Percentiles rank a stretch among this genome's conserved stretches.
Evolutionary conservation across 37 sponge, comb jelly and placozoan species (phyloP).

Genomic region (Halisarca cf. caerulea): DNA sequence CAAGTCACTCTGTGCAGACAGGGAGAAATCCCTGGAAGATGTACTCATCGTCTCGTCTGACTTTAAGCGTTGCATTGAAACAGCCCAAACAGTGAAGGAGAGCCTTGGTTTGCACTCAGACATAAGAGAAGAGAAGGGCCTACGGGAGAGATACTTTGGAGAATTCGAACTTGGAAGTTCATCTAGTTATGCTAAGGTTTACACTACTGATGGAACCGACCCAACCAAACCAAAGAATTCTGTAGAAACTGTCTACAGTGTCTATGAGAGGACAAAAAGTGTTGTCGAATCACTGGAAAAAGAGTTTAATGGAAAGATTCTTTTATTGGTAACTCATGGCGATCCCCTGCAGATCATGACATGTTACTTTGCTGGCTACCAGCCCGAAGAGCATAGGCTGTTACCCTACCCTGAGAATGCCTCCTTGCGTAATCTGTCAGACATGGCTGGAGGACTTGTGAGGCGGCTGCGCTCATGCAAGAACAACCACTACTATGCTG

Average conservation of each 20-base stretch:
- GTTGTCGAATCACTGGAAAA: conserved; percentile 4
- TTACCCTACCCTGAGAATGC: not conserved
- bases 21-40: not conserved
- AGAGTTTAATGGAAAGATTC: not conserved
- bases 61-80: conserved; percentile 23
- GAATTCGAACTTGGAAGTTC: conserved; percentile 8
- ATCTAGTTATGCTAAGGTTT: conserved; percentile 3
- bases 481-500: not conserved
- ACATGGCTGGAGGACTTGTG: not conserved
- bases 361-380: conserved; percentile 1
- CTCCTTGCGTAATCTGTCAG: not conserved
- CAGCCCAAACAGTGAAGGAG: not conserved
- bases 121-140: not conserved
- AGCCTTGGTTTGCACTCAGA: not conserved
- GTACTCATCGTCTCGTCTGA: conserved; percentile 20
- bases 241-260: conserved; percentile 27
- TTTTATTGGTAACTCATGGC: conserved; percentile 28
- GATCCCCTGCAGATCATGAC: conserved; percentile 26
- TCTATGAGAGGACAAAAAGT: not conserved
- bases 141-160: conserved; percentile 37
- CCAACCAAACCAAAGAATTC: not conserved
- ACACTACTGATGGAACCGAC: not conserved
- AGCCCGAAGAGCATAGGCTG: not conserved
- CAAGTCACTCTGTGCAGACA: not conserved
- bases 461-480: not conserved